These are phyloP conservation scores for Anastatus disparis DNA, from an alignment of 1,140 invertebrate genomes.

Conservation along the genomic window DNA sequence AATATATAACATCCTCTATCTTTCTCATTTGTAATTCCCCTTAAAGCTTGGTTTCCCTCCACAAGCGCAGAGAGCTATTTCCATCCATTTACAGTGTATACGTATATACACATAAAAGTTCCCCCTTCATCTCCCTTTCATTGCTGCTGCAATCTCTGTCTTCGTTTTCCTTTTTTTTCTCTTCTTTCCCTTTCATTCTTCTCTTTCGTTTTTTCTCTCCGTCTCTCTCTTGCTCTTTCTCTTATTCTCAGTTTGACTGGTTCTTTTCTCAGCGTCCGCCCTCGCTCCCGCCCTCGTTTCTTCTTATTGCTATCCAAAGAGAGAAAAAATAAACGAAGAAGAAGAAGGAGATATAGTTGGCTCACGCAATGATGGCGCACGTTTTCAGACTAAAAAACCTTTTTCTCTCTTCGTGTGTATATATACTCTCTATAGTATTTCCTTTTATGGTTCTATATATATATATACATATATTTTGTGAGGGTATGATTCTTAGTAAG, in stretches of 20 bases:
- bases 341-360: too few relatives aligned
- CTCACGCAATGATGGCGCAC: conserved; percentile 1
- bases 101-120: too few relatives aligned
- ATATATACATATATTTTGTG: not conserved
- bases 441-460: not conserved
- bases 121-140: not conserved
- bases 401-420: not conserved
- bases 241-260: not conserved
- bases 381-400: not conserved
- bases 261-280: not conserved
- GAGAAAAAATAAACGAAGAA: conserved; percentile 1
- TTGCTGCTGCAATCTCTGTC: not conserved
- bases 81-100: conserved; percentile 10
- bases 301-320: not conserved
- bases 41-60: too few relatives aligned
- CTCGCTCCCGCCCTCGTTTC: not conserved
- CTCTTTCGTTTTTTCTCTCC: not conserved
- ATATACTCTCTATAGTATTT: not conserved
- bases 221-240: not conserved
- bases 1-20: too few relatives aligned
- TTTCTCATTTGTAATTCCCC: too few relatives aligned
- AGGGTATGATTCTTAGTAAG: not conserved
- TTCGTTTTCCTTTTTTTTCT: not conserved
- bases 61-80: not conserved
- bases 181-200: not conserved